Conservation (phyloP, 2,113 vertebrate genomes). For the Collichthys lucidus region DNA sequence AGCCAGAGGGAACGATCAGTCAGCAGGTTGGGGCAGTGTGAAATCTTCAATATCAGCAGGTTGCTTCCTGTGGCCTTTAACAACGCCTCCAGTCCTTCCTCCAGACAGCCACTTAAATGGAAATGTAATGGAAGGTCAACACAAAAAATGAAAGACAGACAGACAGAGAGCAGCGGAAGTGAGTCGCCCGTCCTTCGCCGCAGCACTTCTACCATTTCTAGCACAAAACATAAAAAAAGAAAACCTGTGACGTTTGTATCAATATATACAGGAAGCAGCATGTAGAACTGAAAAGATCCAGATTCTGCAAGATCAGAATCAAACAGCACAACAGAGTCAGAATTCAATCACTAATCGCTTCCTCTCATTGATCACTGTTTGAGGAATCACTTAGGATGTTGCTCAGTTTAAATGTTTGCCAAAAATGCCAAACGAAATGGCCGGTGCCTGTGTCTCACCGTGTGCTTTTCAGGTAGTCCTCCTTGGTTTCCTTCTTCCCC, state of each 20-base stretch:
- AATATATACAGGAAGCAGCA: neutral
- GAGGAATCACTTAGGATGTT: constrained; percentile 5
- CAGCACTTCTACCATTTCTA: constrained; percentile 28
- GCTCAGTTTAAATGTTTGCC: neutral
- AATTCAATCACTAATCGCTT: constrained; percentile 1
- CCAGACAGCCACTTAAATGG: constrained; percentile 91
- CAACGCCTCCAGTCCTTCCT: constrained; percentile 95
- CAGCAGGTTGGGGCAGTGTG: constrained; percentile 98
- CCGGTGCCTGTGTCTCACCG: constrained; percentile 84
- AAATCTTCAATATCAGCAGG: constrained; percentile 96
- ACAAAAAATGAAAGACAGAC: constrained; percentile 17
- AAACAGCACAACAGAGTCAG: neutral
- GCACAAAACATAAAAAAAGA: neutral
- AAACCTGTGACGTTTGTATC: neutral
- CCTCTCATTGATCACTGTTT: constrained; percentile 30
- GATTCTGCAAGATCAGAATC: constrained; percentile 5
- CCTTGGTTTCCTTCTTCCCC: constrained; percentile 97
- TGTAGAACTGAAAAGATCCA: neutral
- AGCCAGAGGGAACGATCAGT: constrained; percentile 98
- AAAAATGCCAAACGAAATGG: constrained; percentile 12
- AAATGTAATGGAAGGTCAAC: constrained; percentile 42
- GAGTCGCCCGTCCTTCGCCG: constrained; percentile 20
- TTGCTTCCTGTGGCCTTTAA: constrained; percentile 95
- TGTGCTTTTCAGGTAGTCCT: constrained; percentile 98
- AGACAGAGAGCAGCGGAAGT: constrained; percentile 22